These are phyloP conservation scores for Trichacis sp. DNA, from an alignment of 2,888 invertebrate genomes.

Conservation along the genomic window DNA sequence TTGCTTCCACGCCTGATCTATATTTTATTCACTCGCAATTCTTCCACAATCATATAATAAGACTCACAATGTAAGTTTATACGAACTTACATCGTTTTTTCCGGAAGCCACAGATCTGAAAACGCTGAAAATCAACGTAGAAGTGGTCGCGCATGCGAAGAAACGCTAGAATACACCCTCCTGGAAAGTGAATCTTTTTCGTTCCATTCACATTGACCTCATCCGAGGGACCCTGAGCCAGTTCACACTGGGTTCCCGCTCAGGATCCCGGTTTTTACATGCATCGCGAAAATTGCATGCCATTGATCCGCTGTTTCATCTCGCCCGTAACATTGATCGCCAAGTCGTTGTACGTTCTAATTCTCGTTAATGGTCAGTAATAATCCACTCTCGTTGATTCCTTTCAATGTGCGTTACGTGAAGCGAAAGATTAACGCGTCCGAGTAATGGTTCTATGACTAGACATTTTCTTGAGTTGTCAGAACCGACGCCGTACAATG, in stretches of 20 bases:
- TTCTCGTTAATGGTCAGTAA: conserved; percentile 2
- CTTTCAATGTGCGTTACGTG: too few species aligned
- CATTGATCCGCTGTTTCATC: neutral
- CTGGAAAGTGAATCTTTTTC: neutral
- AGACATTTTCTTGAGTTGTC: neutral
- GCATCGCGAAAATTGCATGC: neutral
- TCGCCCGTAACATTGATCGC: neutral
- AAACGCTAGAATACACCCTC: neutral
- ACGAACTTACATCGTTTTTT: too few species aligned
- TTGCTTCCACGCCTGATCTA: too few species aligned
- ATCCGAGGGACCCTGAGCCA: conserved; percentile 8
- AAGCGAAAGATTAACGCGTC: neutral
- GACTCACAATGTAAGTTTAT: too few species aligned
- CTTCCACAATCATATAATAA: too few species aligned
- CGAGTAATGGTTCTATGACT: neutral
- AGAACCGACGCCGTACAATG: neutral
- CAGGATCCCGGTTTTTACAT: conserved; percentile 1
- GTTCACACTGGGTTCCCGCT: conserved; percentile 6
- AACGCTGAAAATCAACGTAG: too few species aligned
- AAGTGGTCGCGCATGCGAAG: conserved; percentile 1
- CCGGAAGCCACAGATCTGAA: too few species aligned
- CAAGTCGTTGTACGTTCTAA: neutral
- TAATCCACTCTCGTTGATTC: neutral
- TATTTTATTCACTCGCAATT: too few species aligned
- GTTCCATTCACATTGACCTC: conserved; percentile 18